Conservation (phyloP, 2,888 invertebrate species). For the Cheilosia vulpina region DNA sequence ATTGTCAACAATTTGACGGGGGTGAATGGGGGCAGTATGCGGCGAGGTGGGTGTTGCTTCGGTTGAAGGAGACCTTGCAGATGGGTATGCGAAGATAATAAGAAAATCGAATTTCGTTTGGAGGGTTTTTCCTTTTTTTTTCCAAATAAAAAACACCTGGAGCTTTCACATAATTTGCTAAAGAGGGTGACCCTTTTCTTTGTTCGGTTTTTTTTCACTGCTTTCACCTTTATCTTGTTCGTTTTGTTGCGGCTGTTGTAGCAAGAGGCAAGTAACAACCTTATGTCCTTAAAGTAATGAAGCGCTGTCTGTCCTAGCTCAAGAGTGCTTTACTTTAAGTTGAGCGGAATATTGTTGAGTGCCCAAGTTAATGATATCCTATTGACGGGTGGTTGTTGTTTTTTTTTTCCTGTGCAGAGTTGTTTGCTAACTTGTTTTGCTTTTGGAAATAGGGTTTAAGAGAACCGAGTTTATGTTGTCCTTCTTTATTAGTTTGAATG, state of each 20-base stretch:
- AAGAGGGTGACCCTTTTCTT: conserved; percentile 57
- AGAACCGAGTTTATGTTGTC: too few relatives aligned
- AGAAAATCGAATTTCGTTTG: conserved; percentile 71
- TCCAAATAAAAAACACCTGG: conserved; percentile 69
- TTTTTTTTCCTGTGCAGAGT: too few relatives aligned
- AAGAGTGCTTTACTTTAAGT: conserved; percentile 44
- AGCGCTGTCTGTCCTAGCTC: conserved; percentile 26
- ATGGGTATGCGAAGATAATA: conserved; percentile 64
- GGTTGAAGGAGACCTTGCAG: conserved; percentile 41
- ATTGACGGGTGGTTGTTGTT: too few relatives aligned
- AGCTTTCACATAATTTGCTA: conserved; percentile 68
- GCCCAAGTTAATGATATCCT: too few relatives aligned
- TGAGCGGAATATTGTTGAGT: conserved; percentile 4
- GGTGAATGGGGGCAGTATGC: not conserved
- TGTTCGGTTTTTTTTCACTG: not conserved
- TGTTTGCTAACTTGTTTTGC: too few relatives aligned
- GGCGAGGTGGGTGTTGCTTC: not conserved
- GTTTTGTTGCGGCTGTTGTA: conserved; percentile 13
- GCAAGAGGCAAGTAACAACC: not conserved
- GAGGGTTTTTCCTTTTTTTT: conserved; percentile 49
- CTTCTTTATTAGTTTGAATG: too few relatives aligned
- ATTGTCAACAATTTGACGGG: conserved; percentile 72
- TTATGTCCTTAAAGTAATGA: conserved; percentile 51
- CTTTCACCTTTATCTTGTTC: conserved; percentile 7
- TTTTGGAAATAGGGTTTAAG: too few relatives aligned